Base-by-base conservation (phyloP, 2,888 invertebrate species). In the Halocaridina rubra region DNA sequence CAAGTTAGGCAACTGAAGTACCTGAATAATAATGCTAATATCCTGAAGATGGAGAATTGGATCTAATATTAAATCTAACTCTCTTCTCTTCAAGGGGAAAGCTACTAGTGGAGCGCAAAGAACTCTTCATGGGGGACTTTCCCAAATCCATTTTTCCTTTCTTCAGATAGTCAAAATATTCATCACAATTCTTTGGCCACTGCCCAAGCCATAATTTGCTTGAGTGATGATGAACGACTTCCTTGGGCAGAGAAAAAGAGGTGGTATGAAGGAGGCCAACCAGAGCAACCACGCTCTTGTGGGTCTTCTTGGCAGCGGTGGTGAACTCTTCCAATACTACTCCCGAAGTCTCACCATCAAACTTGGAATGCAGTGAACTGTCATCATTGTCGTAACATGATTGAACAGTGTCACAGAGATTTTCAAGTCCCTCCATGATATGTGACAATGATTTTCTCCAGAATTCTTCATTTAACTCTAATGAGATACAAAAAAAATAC, bases 21-120 rank as follows among this genome's bases (percentile, higher is more conserved):
- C n/a, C n/a, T n/a, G n/a, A n/a, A n/a, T n/a, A n/a, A n/a, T n/a
- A n/a, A n/a, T n/a, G n/a, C n/a, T n/a, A n/a, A n/a, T n/a, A n/a
- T n/a, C n/a, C n/a, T 67, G 80, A 80, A 19, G 69, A 24, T 57
- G 79, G 13, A 27, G 74, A 13, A 69, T 29, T 27, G n/a, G n/a
- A 33, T 24, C 64, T 81, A n/a, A 81, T 33, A 30, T 81, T 61
- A 81, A 81, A 81, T 27, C 81, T 81, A 5, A 81, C 81, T 76
- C 69, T 76, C 69, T 81, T 81, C 19, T 76, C 76, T 33, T 76
- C 76, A n/a, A 19, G 29, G 7, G 75, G n/a, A 13, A 16, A 24
- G 4, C 32, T 29, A 19, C 30, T n/a, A 13, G 57, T 64, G 1
- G 27, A 59, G 7, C 67, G 64, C 3, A 75, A 22, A 16, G 81